These are phyloP conservation scores for Andrena chrysosceles DNA, from an alignment of 2,888 invertebrate species.

Conservation along the genomic window DNA sequence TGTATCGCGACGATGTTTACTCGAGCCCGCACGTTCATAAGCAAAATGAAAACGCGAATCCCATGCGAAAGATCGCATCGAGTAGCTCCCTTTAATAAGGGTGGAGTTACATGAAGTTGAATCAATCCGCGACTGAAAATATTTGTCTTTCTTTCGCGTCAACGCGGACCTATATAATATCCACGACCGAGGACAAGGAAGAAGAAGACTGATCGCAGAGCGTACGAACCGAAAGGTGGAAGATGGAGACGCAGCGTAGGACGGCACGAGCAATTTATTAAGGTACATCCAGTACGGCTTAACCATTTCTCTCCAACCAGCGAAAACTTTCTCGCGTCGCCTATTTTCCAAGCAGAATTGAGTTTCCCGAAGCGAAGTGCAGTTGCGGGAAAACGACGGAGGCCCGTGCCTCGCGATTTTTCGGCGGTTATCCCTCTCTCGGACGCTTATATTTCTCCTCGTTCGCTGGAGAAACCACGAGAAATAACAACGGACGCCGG, in stretches of 20 bases:
- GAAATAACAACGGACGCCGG: neutral
- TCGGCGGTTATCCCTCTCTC: no score
- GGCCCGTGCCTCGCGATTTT: neutral
- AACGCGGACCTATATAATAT: neutral
- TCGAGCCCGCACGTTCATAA: neutral
- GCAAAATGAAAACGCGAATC: neutral
- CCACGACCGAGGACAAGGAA: neutral
- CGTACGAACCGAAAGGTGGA: neutral
- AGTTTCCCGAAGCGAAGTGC: conserved; percentile 58
- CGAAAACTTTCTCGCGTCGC: conserved; percentile 44
- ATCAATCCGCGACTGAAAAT: neutral
- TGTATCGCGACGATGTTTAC: conserved; percentile 14
- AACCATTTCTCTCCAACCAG: conserved; percentile 65
- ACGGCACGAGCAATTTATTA: conserved; percentile 67
- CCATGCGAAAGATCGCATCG: no score
- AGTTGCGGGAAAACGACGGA: conserved; percentile 19
- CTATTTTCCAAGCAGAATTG: conserved; percentile 67
- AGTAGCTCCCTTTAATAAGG: neutral
- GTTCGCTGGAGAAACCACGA: neutral
- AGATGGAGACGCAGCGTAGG: conserved; percentile 27
- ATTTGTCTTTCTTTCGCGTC: no score
- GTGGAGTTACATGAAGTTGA: neutral
- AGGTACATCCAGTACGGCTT: conserved; percentile 63
- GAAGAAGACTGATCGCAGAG: neutral
- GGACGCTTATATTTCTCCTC: neutral